These are phyloP conservation scores for Melikaiella ostensackeni DNA, from an alignment of 2,888 invertebrate genomes.

Conservation along the genomic window DNA sequence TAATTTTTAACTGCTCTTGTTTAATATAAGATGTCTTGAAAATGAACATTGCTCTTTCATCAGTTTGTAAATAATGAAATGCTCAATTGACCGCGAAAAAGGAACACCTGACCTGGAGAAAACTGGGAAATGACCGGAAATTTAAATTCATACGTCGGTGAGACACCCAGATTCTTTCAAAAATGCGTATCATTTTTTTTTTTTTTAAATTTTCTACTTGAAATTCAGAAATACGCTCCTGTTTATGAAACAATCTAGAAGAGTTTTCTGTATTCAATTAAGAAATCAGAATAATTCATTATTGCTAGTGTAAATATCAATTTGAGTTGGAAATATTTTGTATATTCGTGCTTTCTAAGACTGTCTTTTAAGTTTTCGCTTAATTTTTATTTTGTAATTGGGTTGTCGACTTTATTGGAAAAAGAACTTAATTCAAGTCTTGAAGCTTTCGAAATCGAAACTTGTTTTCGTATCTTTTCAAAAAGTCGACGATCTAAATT, in stretches of 20 bases:
- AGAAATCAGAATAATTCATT: not conserved
- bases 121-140: too few species aligned
- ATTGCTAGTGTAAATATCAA: slow-evolving; percentile 23
- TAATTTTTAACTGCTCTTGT: too few species aligned
- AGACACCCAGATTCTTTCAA: too few species aligned
- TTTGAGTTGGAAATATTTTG: not conserved
- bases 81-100: too few species aligned
- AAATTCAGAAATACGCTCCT: not conserved
- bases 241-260: not conserved
- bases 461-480: not conserved
- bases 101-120: too few species aligned
- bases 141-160: too few species aligned
- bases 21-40: too few species aligned
- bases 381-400: not conserved
- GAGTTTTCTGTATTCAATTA: not conserved
- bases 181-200: not conserved
- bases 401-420: not conserved
- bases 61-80: too few species aligned
- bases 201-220: not conserved
- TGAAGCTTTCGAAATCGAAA: not conserved
- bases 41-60: too few species aligned
- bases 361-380: not conserved
- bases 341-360: not conserved
- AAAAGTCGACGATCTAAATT: slow-evolving; percentile 13
- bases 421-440: not conserved